phyloP scores from a whole-genome alignment of 2,888 invertebrate genomes.

The Ferdinandea cuprea region DNA sequence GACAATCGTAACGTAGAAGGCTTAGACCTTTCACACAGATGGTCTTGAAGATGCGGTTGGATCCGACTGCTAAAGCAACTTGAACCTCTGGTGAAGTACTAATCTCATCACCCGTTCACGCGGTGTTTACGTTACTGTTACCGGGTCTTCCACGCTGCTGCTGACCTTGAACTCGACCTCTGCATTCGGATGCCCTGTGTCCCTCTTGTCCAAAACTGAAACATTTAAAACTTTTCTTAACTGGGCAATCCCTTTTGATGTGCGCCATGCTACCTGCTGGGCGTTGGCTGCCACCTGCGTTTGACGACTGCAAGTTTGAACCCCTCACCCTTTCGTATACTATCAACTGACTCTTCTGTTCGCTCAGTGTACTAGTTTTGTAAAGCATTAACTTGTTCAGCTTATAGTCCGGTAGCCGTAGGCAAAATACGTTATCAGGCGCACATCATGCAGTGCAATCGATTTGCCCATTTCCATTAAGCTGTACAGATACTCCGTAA shows the following conservation, averaged over 20 bases:
- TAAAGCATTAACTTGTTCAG: too few relatives aligned
- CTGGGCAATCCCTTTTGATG: neutral
- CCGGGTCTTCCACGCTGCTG: neutral
- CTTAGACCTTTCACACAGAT: too few relatives aligned
- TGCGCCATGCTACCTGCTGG: neutral
- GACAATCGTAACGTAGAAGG: too few relatives aligned
- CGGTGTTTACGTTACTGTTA: too few relatives aligned
- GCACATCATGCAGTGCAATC: too few relatives aligned
- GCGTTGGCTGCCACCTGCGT: neutral
- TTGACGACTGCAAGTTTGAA: neutral
- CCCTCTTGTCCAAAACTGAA: neutral
- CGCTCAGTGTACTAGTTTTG: too few relatives aligned
- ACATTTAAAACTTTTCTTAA: neutral
- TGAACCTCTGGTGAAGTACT: constrained; percentile 10
- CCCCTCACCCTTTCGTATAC: constrained; percentile 24
- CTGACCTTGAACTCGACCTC: neutral
- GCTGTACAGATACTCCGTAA: too few relatives aligned
- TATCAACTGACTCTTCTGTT: too few relatives aligned
- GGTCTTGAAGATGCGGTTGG: too few relatives aligned
- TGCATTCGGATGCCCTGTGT: neutral
- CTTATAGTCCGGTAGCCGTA: too few relatives aligned
- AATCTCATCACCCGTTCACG: constrained; percentile 1
- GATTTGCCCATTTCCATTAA: too few relatives aligned
- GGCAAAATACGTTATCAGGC: too few relatives aligned
- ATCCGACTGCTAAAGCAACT: constrained; percentile 17